Conservation (phyloP, 2,888 invertebrate species). For the Atethmia centrago region DNA sequence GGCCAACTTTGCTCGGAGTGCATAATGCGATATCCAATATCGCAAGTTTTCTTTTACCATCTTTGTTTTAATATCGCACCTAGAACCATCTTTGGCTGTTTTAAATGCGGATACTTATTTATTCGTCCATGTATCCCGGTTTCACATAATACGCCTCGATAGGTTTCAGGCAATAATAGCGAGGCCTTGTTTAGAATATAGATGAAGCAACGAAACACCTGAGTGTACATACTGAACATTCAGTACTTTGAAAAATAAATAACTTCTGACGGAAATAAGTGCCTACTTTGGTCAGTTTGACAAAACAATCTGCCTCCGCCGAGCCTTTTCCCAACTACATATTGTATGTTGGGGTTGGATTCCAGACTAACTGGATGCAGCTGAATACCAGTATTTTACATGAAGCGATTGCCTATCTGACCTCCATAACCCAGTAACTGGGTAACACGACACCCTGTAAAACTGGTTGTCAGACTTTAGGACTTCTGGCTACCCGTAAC, state of each 20-base stretch:
- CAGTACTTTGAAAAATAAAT: background rate
- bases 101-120: constrained; percentile 42
- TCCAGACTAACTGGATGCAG: too few relatives aligned
- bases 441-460: too few relatives aligned
- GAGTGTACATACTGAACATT: constrained; percentile 4
- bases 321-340: too few relatives aligned
- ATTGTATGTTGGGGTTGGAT: too few relatives aligned
- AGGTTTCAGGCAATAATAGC: constrained; percentile 16
- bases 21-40: constrained; percentile 43
- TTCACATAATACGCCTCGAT: constrained; percentile 26
- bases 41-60: constrained; percentile 30
- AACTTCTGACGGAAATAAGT: background rate
- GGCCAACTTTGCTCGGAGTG: constrained; percentile 30
- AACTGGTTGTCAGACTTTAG: too few relatives aligned
- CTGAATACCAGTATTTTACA: too few relatives aligned
- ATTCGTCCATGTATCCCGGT: constrained; percentile 1
- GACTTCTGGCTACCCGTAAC: too few relatives aligned
- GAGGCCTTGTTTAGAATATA: constrained; percentile 13
- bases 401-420: too few relatives aligned
- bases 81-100: constrained; percentile 17
- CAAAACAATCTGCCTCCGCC: too few relatives aligned
- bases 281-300: background rate
- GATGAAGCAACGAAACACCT: constrained; percentile 1
- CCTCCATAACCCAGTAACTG: too few relatives aligned
- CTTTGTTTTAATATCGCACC: constrained; percentile 32